phyloP scores from a whole-genome alignment of 2,797 vertebrate genomes.

The Podargus strigoides region DNA sequence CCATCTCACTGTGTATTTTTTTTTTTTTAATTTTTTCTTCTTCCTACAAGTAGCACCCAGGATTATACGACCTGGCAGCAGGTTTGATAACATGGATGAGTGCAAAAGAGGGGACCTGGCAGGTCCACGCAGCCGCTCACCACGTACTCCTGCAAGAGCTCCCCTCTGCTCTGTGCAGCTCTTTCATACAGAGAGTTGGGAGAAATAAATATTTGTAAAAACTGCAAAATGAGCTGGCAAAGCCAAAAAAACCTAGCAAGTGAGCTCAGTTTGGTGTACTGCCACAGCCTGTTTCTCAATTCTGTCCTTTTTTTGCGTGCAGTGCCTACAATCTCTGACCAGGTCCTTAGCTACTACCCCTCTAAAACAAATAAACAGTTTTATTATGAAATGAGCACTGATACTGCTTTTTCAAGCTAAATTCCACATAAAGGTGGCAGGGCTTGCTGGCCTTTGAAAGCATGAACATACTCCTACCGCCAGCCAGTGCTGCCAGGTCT shows the following conservation, averaged over 20 bases:
- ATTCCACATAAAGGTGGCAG: background rate
- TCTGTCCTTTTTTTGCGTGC: background rate
- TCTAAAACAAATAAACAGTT: slow-evolving; percentile 47
- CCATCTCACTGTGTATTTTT: background rate
- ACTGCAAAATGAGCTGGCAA: slow-evolving; percentile 18
- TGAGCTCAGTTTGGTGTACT: background rate
- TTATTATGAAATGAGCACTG: background rate
- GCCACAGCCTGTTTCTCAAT: slow-evolving; percentile 14
- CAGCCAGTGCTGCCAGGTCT: background rate
- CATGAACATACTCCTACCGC: accelerated
- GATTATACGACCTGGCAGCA: background rate
- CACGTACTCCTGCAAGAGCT: background rate
- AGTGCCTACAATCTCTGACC: background rate
- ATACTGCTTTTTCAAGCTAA: background rate
- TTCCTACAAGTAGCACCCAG: background rate
- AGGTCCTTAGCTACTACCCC: background rate
- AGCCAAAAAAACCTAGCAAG: background rate
- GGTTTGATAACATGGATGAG: accelerated
- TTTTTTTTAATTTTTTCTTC: background rate
- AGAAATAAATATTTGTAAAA: slow-evolving; percentile 31
- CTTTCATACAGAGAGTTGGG: background rate
- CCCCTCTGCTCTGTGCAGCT: background rate
- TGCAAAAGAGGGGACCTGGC: background rate
- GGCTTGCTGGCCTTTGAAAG: background rate
- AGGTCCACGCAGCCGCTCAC: accelerated